Conservation (phyloP, 30 jellyfish, hydroid and myxozoan species). For the Chironex yamaguchii region DNA sequence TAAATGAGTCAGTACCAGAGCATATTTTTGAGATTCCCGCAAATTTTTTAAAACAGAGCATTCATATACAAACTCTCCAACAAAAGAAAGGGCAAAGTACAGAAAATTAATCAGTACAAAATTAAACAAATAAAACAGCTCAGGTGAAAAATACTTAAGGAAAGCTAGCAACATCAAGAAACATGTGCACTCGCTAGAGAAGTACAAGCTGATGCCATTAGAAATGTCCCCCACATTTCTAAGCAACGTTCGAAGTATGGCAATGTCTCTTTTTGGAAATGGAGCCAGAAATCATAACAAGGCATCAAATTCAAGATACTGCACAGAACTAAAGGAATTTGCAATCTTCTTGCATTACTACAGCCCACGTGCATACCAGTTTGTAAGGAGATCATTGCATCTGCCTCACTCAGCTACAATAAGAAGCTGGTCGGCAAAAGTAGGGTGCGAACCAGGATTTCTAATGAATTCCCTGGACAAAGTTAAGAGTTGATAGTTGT, state of each 20-base stretch:
- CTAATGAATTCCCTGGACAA: constrained; percentile 18
- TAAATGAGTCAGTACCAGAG: neutral
- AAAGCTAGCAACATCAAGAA: too few species aligned
- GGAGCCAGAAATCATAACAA: too few species aligned
- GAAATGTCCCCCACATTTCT: too few species aligned
- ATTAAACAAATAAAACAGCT: neutral
- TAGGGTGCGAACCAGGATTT: constrained; percentile 58
- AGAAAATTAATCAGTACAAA: neutral
- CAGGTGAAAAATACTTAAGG: too few species aligned
- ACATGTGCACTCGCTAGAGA: too few species aligned
- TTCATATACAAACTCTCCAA: neutral
- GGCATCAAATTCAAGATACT: neutral
- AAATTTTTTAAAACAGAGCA: neutral
- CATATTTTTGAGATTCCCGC: too few species aligned
- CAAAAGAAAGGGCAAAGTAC: neutral
- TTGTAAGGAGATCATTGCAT: constrained; percentile 23
- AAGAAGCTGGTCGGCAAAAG: constrained; percentile 30
- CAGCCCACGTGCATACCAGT: constrained; percentile 25
- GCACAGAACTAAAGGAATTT: constrained; percentile 15
- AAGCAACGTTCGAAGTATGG: too few species aligned
- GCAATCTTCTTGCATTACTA: constrained; percentile 14
- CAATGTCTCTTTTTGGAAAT: too few species aligned
- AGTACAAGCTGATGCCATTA: too few species aligned
- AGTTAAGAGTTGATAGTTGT: neutral
- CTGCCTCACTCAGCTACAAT: constrained; percentile 50